Evolutionary conservation across 2,888 invertebrate genomes (phyloP).

Genomic region (Oscheius sp.): DNA sequence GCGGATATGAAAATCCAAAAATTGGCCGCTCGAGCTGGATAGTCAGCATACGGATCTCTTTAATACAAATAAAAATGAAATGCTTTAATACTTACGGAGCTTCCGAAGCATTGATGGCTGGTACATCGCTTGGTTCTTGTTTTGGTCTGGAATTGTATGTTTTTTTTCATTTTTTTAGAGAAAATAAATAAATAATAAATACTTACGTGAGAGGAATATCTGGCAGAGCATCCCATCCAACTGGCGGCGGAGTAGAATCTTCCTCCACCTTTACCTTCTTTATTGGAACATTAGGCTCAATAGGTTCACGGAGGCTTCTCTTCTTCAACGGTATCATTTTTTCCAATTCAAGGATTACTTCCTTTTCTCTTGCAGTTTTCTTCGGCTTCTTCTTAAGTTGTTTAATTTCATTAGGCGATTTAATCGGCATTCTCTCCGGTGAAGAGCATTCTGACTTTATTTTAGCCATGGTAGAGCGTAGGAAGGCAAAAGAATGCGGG

Average conservation of each 20-base stretch:
- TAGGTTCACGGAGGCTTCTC: conserved; percentile 4
- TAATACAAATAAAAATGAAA: too few relatives aligned
- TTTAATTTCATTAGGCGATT: not conserved
- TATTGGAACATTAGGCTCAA: not conserved
- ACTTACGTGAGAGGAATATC: not conserved
- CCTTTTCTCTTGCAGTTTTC: not conserved
- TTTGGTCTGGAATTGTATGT: not conserved
- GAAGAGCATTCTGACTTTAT: too few relatives aligned
- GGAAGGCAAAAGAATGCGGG: too few relatives aligned
- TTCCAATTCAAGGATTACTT: not conserved
- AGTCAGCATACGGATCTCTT: not conserved
- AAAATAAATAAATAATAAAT: not conserved
- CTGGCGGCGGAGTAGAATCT: not conserved
- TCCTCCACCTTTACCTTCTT: not conserved
- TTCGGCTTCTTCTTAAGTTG: not conserved
- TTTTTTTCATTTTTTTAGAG: not conserved
- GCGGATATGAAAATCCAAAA: not conserved
- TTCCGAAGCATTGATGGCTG: not conserved
- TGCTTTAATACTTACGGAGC: not conserved
- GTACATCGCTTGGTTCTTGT: not conserved
- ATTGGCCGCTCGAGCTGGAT: not conserved
- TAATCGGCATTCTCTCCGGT: too few relatives aligned
- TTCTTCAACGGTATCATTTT: conserved; percentile 11
- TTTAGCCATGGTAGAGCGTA: too few relatives aligned
- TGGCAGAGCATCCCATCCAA: too few relatives aligned